Percentiles rank a stretch among this genome's conserved stretches.
Conservation (phyloP, 2,888 invertebrate genomes). For the Polydrusus pterygomalis region DNA sequence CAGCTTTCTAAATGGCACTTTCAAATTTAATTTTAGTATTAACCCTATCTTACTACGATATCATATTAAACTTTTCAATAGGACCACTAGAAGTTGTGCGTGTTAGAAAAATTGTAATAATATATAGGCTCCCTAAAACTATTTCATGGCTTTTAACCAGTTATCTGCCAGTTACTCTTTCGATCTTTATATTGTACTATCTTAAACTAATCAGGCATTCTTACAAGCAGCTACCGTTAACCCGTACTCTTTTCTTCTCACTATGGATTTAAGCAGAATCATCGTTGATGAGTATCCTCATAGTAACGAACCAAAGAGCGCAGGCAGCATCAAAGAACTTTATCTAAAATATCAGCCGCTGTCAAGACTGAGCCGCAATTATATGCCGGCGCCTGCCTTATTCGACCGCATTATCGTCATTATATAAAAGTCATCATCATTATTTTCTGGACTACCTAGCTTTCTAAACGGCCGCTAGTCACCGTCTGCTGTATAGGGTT, state of each 20-base stretch:
- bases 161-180: background rate
- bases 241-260: conserved; percentile 22
- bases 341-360: conserved; percentile 58
- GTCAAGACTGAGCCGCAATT: conserved; percentile 69
- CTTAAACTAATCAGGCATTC: conserved; percentile 9
- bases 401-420: conserved; percentile 71
- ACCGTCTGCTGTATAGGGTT: conserved; percentile 49
- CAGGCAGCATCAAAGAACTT: conserved; percentile 52
- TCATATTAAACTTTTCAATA: no score
- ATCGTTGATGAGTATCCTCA: conserved; percentile 44
- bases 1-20: no score
- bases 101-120: no score
- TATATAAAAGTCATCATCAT: conserved; percentile 72
- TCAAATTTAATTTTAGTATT: no score
- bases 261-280: conserved; percentile 46
- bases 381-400: conserved; percentile 71
- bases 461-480: conserved; percentile 57
- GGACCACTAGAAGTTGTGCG: no score
- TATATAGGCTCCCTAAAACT: background rate
- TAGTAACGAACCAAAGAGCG: conserved; percentile 36
- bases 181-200: background rate
- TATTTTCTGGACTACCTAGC: conserved; percentile 63
- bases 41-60: no score
- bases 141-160: background rate
- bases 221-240: conserved; percentile 46